Base-by-base conservation (phyloP, 2,888 invertebrate species). In the Acronicta alni region DNA sequence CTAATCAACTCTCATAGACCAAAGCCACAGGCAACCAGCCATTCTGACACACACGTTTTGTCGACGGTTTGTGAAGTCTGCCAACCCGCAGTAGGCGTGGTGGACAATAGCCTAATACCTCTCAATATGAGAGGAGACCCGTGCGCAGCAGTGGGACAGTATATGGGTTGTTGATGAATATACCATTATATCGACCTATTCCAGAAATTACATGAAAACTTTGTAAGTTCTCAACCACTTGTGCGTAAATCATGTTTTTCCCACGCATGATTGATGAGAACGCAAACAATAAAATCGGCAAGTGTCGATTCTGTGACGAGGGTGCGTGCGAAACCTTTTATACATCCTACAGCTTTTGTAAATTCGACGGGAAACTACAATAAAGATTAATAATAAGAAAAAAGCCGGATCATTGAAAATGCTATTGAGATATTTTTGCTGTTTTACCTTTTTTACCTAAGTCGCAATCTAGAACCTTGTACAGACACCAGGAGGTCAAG, bases 281-380 rank as follows among this genome's bases (percentile, higher is more conserved):
- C n/a, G 26, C 53, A 39, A n/a, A 71, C 63, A 71, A 59, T 70
- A 70, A 67, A 59, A 63, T 67, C 62, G 59, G 41, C 52, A 46
- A 56, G 56, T 54, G 56, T 54, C 56, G 58, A 57, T 47, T 45
- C 14, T 20, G 16, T 63, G 71, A 71, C 59, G 71, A 67, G 72
- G 72, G 71, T 71, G 45, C 43, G 57, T 57, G 47, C 23, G 55
- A 59, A 67, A 63, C 59, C 57, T 67, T 61, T 58, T 56, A 49
- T 53, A 47, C 16, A 8, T 1, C 39, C 39, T 18, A 58, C 35
- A 39, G 54, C 57, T 52, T 63, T 67, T 71, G 56, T 32, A 57
- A 39, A 53, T 52, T 16, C 30, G 43, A 57, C 41, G 30, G 10
- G 45, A 46, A 66, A 61, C 61, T 62, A 53, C 66, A 67, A 55